phyloP scores from a whole-genome alignment of 2,113 vertebrate species.

The Crocuta crocuta region DNA sequence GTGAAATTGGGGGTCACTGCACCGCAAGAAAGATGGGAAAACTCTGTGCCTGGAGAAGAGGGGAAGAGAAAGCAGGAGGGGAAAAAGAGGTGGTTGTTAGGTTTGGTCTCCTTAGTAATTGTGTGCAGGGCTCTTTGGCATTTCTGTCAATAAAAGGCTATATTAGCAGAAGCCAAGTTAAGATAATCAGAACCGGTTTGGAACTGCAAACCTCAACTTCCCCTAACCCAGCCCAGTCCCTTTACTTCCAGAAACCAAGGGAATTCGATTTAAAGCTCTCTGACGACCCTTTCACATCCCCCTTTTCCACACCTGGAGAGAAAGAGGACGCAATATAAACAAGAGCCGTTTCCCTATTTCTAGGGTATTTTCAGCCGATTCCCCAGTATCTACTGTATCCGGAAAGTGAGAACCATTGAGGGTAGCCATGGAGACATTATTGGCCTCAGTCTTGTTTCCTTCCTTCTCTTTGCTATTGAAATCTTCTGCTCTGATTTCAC shows the following conservation, averaged over 20 bases:
- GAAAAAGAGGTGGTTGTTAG: background rate
- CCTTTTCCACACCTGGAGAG: background rate
- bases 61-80: background rate
- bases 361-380: background rate
- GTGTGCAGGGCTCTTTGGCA: background rate
- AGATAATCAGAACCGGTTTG: slow-evolving; percentile 44
- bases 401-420: slow-evolving; percentile 2
- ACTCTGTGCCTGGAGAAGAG: background rate
- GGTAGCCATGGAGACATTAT: slow-evolving; percentile 44
- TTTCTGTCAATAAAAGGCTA: background rate
- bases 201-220: slow-evolving; percentile 74
- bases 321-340: background rate
- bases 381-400: background rate
- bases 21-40: background rate
- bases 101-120: background rate
- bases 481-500: slow-evolving; percentile 55
- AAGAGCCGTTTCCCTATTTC: background rate
- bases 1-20: background rate
- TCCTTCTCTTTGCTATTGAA: slow-evolving; percentile 66
- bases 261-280: background rate
- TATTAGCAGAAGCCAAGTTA: slow-evolving; percentile 24
- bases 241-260: slow-evolving; percentile 38
- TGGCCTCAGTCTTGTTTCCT: slow-evolving; percentile 56
- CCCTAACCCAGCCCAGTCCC: background rate
- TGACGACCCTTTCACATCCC: background rate